phyloP scores from a whole-genome alignment of 2,113 vertebrate genomes.

The Proterorhinus semilunaris region DNA sequence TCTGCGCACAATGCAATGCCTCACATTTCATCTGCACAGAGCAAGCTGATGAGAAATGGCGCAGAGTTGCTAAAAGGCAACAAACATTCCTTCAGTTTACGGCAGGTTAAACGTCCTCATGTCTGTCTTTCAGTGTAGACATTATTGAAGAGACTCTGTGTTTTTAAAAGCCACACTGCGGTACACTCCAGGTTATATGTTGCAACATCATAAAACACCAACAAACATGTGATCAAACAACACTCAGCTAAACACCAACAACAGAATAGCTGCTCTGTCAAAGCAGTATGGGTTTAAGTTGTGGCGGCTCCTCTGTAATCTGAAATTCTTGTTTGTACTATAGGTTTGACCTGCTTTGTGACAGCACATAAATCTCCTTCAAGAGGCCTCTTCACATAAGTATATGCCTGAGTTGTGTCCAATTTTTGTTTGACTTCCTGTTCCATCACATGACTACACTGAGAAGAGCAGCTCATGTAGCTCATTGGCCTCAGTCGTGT shows the following conservation, averaged over 20 bases:
- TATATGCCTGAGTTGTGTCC: constrained; percentile 1
- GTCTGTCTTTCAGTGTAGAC: background rate
- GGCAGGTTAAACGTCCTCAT: constrained; percentile 22
- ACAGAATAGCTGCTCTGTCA: too few species aligned
- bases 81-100: constrained; percentile 54
- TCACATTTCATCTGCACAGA: constrained; percentile 59
- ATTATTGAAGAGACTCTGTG: constrained; percentile 23
- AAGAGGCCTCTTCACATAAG: background rate
- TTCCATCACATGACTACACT: constrained; percentile 10
- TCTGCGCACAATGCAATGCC: constrained; percentile 26
- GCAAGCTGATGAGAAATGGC: constrained; percentile 36
- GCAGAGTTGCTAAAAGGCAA: constrained; percentile 28
- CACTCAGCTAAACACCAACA: too few species aligned
- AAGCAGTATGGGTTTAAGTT: too few species aligned
- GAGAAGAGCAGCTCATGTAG: constrained; percentile 19
- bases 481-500: constrained; percentile 18
- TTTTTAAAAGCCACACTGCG: constrained; percentile 10
- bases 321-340: constrained; percentile 17
- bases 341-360: constrained; percentile 8
- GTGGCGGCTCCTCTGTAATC: background rate
- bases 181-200: too few species aligned
- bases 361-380: constrained; percentile 17
- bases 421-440: background rate
- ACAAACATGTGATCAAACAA: too few species aligned
- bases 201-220: too few species aligned